A percentile compares a stretch with the other conserved stretches of the same genome.
Evolutionary conservation across 2,888 invertebrate genomes (phyloP).

Genomic region (Acleris emargana): DNA sequence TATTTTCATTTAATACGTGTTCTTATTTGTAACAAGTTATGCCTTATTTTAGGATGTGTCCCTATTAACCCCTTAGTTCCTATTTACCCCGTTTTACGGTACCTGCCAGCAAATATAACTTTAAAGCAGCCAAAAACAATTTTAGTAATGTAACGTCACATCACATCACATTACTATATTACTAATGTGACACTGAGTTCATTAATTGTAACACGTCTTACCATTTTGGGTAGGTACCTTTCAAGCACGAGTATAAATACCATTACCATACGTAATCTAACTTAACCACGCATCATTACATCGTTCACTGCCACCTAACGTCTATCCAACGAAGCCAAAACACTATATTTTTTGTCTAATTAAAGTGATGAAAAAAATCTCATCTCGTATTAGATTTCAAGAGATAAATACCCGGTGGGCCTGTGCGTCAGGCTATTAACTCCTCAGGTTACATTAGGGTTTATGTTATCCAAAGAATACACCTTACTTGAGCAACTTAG

Average conservation of each 20-base stretch:
- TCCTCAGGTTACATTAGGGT: constrained; percentile 26
- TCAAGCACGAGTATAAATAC: neutral
- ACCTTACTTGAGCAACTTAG: neutral
- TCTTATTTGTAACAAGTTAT: too few relatives aligned
- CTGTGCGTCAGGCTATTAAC: constrained; percentile 26
- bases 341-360: constrained; percentile 16
- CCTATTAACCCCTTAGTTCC: too few relatives aligned
- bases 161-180: too few relatives aligned
- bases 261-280: constrained; percentile 1
- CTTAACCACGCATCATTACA: constrained; percentile 20
- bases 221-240: too few relatives aligned
- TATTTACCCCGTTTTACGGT: too few relatives aligned
- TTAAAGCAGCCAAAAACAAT: neutral
- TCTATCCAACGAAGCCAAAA: constrained; percentile 10
- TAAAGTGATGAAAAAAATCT: constrained; percentile 16
- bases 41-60: too few relatives aligned
- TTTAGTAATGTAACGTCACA: too few relatives aligned
- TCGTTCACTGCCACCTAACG: constrained; percentile 12
- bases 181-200: too few relatives aligned
- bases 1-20: too few relatives aligned
- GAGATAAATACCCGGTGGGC: constrained; percentile 35
- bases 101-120: neutral
- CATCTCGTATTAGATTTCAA: constrained; percentile 31
- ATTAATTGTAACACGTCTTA: too few relatives aligned
- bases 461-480: neutral